Percentiles rank a stretch among this genome's conserved stretches.
phyloP scores from a whole-genome alignment of 2,888 invertebrate species.

The Cryptosula pallasiana region DNA sequence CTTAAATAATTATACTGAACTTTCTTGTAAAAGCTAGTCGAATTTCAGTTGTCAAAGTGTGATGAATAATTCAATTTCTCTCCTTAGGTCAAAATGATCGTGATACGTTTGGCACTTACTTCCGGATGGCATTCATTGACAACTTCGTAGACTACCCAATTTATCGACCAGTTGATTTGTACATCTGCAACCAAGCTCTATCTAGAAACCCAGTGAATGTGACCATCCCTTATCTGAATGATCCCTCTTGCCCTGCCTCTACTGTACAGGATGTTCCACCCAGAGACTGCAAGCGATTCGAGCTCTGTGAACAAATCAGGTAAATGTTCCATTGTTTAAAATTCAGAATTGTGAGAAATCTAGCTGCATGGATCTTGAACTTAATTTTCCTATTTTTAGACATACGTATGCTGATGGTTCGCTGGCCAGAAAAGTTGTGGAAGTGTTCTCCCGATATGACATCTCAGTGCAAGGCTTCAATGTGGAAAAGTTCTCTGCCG shows the following conservation, averaged over 20 bases:
- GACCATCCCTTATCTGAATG: neutral
- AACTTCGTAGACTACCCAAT: conserved; percentile 8
- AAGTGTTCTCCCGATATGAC: neutral
- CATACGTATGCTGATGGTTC: conserved; percentile 17
- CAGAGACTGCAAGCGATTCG: neutral
- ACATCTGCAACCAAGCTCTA: neutral
- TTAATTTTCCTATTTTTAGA: neutral
- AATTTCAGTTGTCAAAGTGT: neutral
- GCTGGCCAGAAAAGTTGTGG: conserved; percentile 13
- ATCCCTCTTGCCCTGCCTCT: neutral
- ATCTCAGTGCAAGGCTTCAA: conserved; percentile 20
- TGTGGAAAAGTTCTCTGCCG: conserved; percentile 24
- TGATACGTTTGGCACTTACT: neutral
- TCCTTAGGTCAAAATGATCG: neutral
- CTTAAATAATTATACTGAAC: neutral
- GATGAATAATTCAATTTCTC: neutral
- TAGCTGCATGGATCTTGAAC: too few species aligned
- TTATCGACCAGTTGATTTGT: neutral
- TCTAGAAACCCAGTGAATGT: neutral
- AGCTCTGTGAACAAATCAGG: neutral
- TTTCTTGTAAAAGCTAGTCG: neutral
- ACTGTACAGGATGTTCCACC: neutral
- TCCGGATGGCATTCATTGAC: neutral
- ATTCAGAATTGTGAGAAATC: too few species aligned
- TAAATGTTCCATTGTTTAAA: too few species aligned